Evolutionary conservation across 2,888 invertebrate species (phyloP), one percentile per base, ranked within the genome.

Genomic region (Tetranychus piercei): DNA sequence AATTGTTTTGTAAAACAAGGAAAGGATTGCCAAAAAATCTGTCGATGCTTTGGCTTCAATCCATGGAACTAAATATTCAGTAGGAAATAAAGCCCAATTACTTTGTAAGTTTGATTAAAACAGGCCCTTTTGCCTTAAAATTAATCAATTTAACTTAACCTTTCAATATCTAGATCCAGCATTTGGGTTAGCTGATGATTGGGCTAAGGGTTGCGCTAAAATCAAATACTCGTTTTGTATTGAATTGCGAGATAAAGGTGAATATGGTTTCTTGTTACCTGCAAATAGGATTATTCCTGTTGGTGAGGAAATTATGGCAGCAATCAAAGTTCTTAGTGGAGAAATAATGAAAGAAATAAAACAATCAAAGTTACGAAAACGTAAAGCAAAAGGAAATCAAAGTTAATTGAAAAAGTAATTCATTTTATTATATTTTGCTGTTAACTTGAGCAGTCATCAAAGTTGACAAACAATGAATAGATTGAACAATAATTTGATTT

Each of bases 121-220:
- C 6, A 6, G 11, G 20, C 5, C 20, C 66, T 66, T 11, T 66
- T 20, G 20, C 15, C 66, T 20, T 66, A 3, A 34, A n/a, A 15
- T 55, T 15, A 55, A 55, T 55, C 3, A 9, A 15, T 55, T 55
- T 9, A 55, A 2, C 3, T 15, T 55, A 1, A 55, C 0, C 15
- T 55, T 9, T 55, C 15, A 15, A 9, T 55, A 9, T 22, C 4
- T 65, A 73, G 73, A 73, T 73, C 77, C n/a, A 77, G 77, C 20
- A 78, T 79, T 22, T 34, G 80, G 80, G n/a, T 76, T 77, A 72
- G 76, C 78, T 20, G 77, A 77, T 15, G 80, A 80, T 43, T 80
- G 79, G 79, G 79, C 77, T 34, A 77, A 79, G 67, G 76, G 76
- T 8, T 76, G 77, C 9, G 76, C 77, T 15, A 77, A 77, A 6